Evolutionary conservation across 1,140 invertebrate species (phyloP), one percentile per base, ranked within the genome.

Genomic region (Drosophila parabipectinata): DNA sequence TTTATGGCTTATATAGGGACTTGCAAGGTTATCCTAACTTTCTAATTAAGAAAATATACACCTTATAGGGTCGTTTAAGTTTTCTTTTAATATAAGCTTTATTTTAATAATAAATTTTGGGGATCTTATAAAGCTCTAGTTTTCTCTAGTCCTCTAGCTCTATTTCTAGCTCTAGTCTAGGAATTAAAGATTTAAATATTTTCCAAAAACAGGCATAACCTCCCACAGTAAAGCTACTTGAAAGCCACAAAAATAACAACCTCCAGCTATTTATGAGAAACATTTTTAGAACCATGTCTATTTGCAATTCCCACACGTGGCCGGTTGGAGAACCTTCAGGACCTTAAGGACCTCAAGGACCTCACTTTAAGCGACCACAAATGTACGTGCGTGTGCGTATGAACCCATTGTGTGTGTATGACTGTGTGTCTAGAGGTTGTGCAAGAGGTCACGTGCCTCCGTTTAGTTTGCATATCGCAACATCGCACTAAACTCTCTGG

Each of bases 401-500:
- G 18, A 10, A 28, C 8, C 21, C 34, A 28, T 28, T 28, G 28
- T 52, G 18, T 45, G 30, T n/a, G 44, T 44, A 24, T 21, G 18
- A 4, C n/a, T 64, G 21, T 24, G 28, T 3, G 18, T 26, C 32
- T 32, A 10, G 18, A 45, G 45, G 4, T 26, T 62, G 28, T 59
- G 78, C 10, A 10, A 66, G 79, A 61, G 69, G 67, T 61, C 79
- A 82, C 79, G 79, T 79, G 76, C 60, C 53, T 41, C 34, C 34
- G 32, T 73, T 78, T 61, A 76, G 72, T 72, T 80, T 64, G 63
- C 79, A 83, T 82, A 68, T 71, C 68, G 63, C 64, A 56, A 63
- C 62, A 64, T 64, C 30, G 55, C 45, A 37, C 44, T 24, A 45
- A 45, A 45, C 41, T 45, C 41, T 8, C 41, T 14, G n/a, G 9